Evolutionary conservation across 2,113 vertebrate species (phyloP).

Genomic region (Dissostichus mawsoni): DNA sequence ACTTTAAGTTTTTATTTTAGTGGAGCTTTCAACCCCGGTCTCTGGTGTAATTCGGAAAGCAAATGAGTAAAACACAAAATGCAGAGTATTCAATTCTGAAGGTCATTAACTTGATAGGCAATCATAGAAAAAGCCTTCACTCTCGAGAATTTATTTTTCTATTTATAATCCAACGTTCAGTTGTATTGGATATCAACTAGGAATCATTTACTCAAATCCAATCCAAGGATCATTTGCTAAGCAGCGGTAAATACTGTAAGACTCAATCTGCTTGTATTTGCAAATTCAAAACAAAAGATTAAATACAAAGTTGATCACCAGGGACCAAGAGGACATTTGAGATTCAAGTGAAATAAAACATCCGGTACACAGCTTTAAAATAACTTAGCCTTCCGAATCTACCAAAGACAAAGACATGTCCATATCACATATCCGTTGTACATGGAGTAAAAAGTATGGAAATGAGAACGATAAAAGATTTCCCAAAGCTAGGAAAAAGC

Average conservation of each 20-base stretch:
- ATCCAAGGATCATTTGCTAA: slow-evolving; percentile 9
- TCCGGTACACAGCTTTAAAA: too few relatives aligned
- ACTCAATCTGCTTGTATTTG: not conserved
- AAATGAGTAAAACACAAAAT: not conserved
- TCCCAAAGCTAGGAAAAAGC: not conserved
- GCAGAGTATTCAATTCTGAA: not conserved
- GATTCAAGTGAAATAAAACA: too few relatives aligned
- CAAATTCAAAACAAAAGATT: too few relatives aligned
- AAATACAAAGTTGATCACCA: not conserved
- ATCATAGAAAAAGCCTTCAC: not conserved
- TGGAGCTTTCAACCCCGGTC: rapidly evolving
- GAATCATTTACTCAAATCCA: not conserved
- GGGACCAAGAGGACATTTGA: not conserved
- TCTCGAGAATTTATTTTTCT: not conserved
- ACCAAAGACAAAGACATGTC: not conserved
- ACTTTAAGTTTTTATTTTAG: not conserved
- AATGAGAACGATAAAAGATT: not conserved
- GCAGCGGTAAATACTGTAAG: not conserved
- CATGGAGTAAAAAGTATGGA: not conserved
- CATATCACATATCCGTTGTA: not conserved
- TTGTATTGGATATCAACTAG: slow-evolving; percentile 1
- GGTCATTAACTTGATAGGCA: not conserved
- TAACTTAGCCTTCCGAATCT: not conserved
- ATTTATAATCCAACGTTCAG: not conserved
- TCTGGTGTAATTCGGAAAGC: not conserved